Evolutionary conservation across 1,140 invertebrate species (phyloP).

Genomic region (Aphelinus certus): DNA sequence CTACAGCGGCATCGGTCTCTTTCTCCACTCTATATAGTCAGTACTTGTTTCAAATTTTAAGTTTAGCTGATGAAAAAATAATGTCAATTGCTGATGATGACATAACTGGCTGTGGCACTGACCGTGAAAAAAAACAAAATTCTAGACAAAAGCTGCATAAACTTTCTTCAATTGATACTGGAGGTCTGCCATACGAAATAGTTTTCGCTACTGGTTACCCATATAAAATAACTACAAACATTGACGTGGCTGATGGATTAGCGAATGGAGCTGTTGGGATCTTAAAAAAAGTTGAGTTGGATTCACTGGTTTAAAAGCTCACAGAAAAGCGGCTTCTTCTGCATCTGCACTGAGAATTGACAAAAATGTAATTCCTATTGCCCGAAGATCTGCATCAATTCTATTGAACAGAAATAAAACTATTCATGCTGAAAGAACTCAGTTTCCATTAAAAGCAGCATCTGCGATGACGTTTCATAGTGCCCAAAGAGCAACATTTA

Average conservation of each 20-base stretch:
- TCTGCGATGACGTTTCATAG: slow-evolving; percentile 50
- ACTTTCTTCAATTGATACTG: slow-evolving; percentile 50
- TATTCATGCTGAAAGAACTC: slow-evolving; percentile 49
- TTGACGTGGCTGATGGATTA: slow-evolving; percentile 55
- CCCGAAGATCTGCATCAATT: slow-evolving; percentile 47
- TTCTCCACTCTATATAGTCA: not conserved
- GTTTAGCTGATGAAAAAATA: slow-evolving; percentile 43
- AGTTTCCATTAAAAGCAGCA: slow-evolving; percentile 50
- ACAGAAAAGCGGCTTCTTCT: slow-evolving; percentile 40
- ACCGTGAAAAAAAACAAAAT: slow-evolving; percentile 40
- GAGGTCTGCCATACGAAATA: slow-evolving; percentile 44
- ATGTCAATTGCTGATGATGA: slow-evolving; percentile 47
- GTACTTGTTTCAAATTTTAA: slow-evolving; percentile 42
- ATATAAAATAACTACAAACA: slow-evolving; percentile 33
- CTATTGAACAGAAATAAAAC: slow-evolving; percentile 49
- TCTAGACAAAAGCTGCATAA: slow-evolving; percentile 52
- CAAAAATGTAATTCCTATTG: slow-evolving; percentile 39
- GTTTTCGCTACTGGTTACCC: no score
- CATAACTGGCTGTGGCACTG: slow-evolving; percentile 33
- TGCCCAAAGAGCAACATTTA: no score
- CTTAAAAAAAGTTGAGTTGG: slow-evolving; percentile 49
- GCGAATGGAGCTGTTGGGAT: slow-evolving; percentile 55
- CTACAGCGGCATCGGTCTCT: no score
- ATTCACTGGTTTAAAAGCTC: slow-evolving; percentile 42
- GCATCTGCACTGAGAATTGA: slow-evolving; percentile 32